Percentiles rank a stretch among this genome's conserved stretches.
Evolutionary conservation across 2,888 invertebrate species (phyloP).

Genomic region (Tridacna gigas): DNA sequence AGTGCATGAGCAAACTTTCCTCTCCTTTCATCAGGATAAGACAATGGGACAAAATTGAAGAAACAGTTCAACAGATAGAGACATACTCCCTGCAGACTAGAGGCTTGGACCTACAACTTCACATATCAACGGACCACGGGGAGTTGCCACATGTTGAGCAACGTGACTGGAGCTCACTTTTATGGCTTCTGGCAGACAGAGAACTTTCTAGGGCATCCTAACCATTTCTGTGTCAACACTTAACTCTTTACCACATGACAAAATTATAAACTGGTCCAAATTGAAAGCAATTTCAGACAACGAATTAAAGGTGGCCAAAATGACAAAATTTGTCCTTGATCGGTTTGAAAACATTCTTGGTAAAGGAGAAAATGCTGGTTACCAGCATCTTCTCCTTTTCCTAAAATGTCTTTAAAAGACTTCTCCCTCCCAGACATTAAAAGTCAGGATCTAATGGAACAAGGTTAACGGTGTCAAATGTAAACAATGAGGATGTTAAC

Average conservation of each 20-base stretch:
- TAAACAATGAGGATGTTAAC: no score
- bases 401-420: no score
- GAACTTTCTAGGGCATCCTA: neutral
- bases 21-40: neutral
- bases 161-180: constrained; percentile 6
- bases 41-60: constrained; percentile 8
- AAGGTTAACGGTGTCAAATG: no score
- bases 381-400: neutral
- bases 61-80: constrained; percentile 4
- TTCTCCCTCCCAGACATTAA: no score
- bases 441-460: no score
- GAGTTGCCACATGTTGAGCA: neutral
- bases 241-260: no score
- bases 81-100: neutral
- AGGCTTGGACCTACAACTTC: neutral
- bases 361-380: neutral
- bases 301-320: no score
- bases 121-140: neutral
- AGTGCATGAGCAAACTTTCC: no score
- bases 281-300: no score
- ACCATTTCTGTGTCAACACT: no score
- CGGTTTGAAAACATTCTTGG: neutral
- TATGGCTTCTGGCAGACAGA: constrained; percentile 10
- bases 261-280: no score
- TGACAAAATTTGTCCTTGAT: no score